phyloP scores from a whole-genome alignment of 1,140 invertebrate species.

The Paraescarpia echinospica region DNA sequence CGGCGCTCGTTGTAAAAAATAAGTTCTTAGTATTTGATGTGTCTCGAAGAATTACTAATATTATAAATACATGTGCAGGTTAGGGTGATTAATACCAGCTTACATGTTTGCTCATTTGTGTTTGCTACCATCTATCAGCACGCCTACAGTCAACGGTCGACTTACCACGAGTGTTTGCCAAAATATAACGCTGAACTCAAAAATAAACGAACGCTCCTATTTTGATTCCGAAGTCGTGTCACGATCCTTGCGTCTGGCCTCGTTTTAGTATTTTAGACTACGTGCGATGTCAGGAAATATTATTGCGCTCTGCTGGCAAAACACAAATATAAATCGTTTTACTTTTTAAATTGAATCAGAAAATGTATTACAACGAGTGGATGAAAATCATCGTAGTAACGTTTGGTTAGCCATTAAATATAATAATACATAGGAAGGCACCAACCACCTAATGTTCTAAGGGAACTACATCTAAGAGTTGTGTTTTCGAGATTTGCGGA shows the following conservation, averaged over 20 bases:
- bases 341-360: too few relatives aligned
- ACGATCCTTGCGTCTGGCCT: neutral
- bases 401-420: neutral
- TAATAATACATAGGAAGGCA: neutral
- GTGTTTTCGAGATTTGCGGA: neutral
- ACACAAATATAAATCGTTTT: too few relatives aligned
- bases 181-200: neutral
- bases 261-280: neutral
- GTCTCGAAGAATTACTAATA: too few relatives aligned
- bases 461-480: neutral
- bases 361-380: too few relatives aligned
- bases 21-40: too few relatives aligned
- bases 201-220: slow-evolving; percentile 5
- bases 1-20: too few relatives aligned
- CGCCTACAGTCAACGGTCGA: neutral
- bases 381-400: neutral
- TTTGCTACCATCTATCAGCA: neutral
- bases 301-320: neutral
- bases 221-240: neutral
- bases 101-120: neutral
- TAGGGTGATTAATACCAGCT: neutral
- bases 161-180: neutral
- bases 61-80: too few relatives aligned
- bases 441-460: neutral
- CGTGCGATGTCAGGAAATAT: neutral